phyloP scores from a whole-genome alignment of 2,113 vertebrate species.

The Nyctereutes procyonoides region DNA sequence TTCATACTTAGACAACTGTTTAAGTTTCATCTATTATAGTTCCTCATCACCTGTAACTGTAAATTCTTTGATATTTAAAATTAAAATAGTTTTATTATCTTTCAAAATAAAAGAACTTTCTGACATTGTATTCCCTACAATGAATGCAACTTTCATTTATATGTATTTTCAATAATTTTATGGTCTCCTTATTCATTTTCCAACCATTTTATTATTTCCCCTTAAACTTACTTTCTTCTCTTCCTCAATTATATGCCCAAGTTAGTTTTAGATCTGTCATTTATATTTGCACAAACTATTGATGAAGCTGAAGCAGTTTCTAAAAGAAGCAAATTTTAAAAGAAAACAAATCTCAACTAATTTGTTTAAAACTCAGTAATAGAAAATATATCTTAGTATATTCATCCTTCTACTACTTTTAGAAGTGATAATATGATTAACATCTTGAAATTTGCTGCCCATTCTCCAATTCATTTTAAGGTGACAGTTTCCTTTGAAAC shows the following conservation, averaged over 20 bases:
- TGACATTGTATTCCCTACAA: background rate
- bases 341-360: background rate
- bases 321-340: background rate
- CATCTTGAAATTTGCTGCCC: background rate
- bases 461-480: background rate
- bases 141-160: background rate
- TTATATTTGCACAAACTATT: background rate
- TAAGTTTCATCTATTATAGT: background rate
- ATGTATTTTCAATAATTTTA: background rate
- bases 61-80: slow-evolving; percentile 52
- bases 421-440: background rate
- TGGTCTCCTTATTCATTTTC: background rate
- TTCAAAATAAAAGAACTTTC: background rate
- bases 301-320: background rate
- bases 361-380: background rate
- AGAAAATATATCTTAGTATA: background rate
- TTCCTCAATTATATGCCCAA: background rate
- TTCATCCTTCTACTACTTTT: background rate
- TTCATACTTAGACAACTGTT: background rate
- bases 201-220: background rate
- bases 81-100: background rate
- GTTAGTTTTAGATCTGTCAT: slow-evolving; percentile 33
- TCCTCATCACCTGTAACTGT: background rate
- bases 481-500: background rate
- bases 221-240: background rate